A percentile compares a stretch with the other conserved stretches of the same genome.
phyloP scores from a whole-genome alignment of 2,797 vertebrate genomes.

The Alca torda region DNA sequence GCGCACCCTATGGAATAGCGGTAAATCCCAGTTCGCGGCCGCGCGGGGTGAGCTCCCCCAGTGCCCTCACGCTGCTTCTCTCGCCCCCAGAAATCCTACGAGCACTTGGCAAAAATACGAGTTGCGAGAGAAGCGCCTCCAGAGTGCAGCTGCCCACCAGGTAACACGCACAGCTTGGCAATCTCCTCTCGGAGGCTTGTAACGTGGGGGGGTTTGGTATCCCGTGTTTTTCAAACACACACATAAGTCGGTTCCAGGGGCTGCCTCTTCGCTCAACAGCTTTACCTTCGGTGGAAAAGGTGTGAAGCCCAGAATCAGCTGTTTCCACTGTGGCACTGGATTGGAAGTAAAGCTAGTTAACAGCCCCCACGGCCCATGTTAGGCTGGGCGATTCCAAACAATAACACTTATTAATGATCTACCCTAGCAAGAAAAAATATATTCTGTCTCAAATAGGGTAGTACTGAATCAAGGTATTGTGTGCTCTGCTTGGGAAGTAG shows the following conservation, averaged over 20 bases:
- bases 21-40: background rate
- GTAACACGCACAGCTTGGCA: slow-evolving; percentile 75
- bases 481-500: background rate
- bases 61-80: slow-evolving; percentile 39
- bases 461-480: background rate
- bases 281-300: background rate
- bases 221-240: background rate
- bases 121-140: slow-evolving; percentile 85
- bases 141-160: slow-evolving; percentile 96
- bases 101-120: slow-evolving; percentile 90
- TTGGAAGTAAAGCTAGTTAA: background rate
- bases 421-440: background rate
- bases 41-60: background rate
- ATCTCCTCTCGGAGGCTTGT: background rate
- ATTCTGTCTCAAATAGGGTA: background rate
- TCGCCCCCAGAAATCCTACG: slow-evolving; percentile 87
- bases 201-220: background rate
- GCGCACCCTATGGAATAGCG: background rate
- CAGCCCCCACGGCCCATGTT: background rate
- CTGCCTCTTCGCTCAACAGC: background rate
- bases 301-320: slow-evolving; percentile 9
- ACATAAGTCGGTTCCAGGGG: background rate
- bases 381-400: background rate
- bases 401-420: background rate
- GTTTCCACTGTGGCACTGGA: background rate